These are phyloP conservation scores for Dasypogon diadema DNA, from an alignment of 2,888 invertebrate species.

Conservation along the genomic window DNA sequence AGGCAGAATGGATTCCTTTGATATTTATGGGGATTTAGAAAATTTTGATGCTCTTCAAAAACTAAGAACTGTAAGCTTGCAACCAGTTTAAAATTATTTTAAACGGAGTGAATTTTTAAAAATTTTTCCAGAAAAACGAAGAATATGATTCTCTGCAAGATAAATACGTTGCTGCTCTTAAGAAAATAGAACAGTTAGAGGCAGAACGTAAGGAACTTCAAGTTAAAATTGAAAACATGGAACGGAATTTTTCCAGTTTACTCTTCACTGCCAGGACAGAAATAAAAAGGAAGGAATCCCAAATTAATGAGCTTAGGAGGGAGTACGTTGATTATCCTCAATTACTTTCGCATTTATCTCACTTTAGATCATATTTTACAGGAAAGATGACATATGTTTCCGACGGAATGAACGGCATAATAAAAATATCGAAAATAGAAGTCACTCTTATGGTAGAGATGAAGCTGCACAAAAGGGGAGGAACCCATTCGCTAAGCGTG, in stretches of 20 bases:
- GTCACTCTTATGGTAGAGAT: not conserved
- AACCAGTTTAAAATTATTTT: too few species aligned
- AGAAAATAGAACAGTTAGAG: slow-evolving; percentile 59
- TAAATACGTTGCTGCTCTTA: slow-evolving; percentile 59
- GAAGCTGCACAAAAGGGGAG: not conserved
- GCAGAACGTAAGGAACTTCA: slow-evolving; percentile 60
- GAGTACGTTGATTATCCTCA: slow-evolving; percentile 61
- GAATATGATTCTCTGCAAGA: slow-evolving; percentile 61
- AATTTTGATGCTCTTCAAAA: slow-evolving; percentile 62
- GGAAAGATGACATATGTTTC: slow-evolving; percentile 65
- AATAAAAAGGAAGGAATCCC: slow-evolving; percentile 63
- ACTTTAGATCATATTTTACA: not conserved
- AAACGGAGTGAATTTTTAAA: too few species aligned
- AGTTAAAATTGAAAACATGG: slow-evolving; percentile 62
- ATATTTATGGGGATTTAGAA: slow-evolving; percentile 65
- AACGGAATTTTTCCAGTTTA: slow-evolving; percentile 63
- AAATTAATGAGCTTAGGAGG: slow-evolving; percentile 62
- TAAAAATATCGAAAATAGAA: too few species aligned
- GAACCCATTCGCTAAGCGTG: not conserved
- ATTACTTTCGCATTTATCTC: not conserved
- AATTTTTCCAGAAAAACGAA: slow-evolving; percentile 61
- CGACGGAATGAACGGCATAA: slow-evolving; percentile 59
- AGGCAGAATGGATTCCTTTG: slow-evolving; percentile 7
- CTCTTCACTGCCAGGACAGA: slow-evolving; percentile 64
- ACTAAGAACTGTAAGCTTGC: slow-evolving; percentile 60